Percentiles rank a stretch among this genome's conserved stretches.
Conservation (phyloP, 2,888 invertebrate species). For the Chloromyia formosa region DNA sequence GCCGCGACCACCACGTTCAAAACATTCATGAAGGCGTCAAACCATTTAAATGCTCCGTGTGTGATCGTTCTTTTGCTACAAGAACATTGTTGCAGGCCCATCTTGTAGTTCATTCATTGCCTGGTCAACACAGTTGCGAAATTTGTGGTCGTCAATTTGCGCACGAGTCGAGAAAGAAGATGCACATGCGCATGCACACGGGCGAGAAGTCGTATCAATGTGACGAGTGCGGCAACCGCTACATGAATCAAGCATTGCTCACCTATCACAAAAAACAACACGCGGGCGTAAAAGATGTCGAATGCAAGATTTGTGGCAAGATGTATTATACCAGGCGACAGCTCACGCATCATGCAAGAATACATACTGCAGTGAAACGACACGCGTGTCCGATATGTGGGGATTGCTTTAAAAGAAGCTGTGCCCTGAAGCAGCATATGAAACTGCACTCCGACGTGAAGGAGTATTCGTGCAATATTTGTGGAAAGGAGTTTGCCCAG, state of each 20-base stretch:
- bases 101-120: conserved; percentile 44
- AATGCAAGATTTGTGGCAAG: conserved; percentile 69
- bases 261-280: conserved; percentile 73
- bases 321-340: conserved; percentile 71
- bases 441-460: conserved; percentile 59
- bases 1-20: conserved; percentile 32
- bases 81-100: not conserved
- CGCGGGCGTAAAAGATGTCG: conserved; percentile 70
- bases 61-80: conserved; percentile 3
- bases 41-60: conserved; percentile 23
- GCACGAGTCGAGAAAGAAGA: conserved; percentile 53
- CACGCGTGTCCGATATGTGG: conserved; percentile 70
- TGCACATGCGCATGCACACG: conserved; percentile 69
- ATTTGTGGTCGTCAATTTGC: conserved; percentile 49
- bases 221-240: conserved; percentile 71
- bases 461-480: conserved; percentile 51
- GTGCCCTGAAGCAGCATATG: conserved; percentile 67
- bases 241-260: conserved; percentile 70
- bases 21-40: not conserved
- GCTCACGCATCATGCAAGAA: conserved; percentile 69
- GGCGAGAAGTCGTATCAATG: conserved; percentile 71
- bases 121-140: conserved; percentile 47
- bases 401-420: conserved; percentile 67
- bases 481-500: conserved; percentile 51
- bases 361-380: conserved; percentile 69